phyloP scores from a whole-genome alignment of 2,113 vertebrate species.

The Eudorcas thomsonii region DNA sequence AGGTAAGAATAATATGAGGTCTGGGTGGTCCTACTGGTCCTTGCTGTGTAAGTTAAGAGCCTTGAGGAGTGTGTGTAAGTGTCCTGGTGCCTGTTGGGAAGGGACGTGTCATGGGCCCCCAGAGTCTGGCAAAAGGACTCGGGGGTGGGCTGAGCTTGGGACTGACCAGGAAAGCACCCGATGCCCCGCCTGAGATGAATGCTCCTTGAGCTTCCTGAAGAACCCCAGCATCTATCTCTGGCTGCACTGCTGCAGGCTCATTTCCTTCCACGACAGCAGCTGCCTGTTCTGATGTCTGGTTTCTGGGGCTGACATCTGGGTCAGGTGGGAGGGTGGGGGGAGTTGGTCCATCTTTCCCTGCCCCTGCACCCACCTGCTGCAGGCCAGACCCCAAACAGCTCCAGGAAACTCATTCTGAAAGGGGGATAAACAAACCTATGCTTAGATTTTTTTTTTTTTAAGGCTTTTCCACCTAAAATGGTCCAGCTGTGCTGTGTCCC shows the following conservation, averaged over 20 bases:
- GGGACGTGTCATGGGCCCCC: background rate
- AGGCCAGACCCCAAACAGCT: background rate
- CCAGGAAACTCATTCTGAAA: constrained; percentile 45
- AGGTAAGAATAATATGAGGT: constrained; percentile 41
- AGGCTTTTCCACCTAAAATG: constrained; percentile 40
- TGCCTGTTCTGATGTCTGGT: constrained; percentile 45
- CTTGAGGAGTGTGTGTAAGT: background rate
- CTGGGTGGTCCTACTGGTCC: background rate
- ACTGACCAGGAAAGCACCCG: constrained; percentile 42
- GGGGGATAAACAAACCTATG: background rate
- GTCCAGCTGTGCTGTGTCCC: background rate
- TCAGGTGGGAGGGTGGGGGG: background rate
- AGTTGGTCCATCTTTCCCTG: background rate
- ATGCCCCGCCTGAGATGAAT: constrained; percentile 38
- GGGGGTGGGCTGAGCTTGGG: constrained; percentile 21
- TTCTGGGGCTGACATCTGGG: constrained; percentile 25
- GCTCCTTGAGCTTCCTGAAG: constrained; percentile 44
- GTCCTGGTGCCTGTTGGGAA: background rate
- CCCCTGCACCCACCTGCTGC: constrained; percentile 31
- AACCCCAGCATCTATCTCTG: constrained; percentile 52
- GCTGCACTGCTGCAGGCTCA: background rate
- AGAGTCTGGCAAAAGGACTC: constrained; percentile 22
- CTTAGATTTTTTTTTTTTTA: background rate
- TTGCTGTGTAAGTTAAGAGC: constrained; percentile 7
- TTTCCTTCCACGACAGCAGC: constrained; percentile 54